These are phyloP conservation scores for Byasa hedistus DNA, from an alignment of 2,888 invertebrate species.

Conservation along the genomic window DNA sequence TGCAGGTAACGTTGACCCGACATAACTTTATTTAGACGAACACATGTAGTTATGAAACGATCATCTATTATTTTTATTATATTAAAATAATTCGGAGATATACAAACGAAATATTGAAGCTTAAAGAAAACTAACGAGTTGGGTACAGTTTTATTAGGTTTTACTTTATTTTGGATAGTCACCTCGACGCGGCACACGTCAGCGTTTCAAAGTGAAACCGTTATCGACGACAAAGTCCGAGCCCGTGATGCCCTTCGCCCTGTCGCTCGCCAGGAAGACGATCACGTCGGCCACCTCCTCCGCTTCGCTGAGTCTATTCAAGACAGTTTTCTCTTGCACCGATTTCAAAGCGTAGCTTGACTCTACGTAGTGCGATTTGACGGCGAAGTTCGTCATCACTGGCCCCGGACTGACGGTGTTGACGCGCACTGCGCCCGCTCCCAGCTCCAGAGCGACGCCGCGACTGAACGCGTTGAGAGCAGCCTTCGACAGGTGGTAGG, in stretches of 20 bases:
- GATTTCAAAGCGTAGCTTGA: not conserved
- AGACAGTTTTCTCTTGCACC: constrained; percentile 19
- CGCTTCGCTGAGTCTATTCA: constrained; percentile 34
- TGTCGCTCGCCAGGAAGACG: constrained; percentile 53
- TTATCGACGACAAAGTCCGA: constrained; percentile 36
- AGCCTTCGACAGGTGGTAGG: constrained; percentile 43
- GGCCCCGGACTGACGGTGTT: constrained; percentile 42
- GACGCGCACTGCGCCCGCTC: constrained; percentile 82
- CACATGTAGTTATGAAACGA: no score
- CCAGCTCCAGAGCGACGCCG: constrained; percentile 80
- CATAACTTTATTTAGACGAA: no score
- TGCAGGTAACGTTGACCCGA: constrained; percentile 74
- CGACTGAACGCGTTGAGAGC: constrained; percentile 41
- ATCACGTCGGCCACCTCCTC: constrained; percentile 43
- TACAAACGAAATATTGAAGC: no score
- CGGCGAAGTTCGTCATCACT: constrained; percentile 70
- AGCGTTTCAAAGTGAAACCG: constrained; percentile 27
- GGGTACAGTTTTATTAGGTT: no score
- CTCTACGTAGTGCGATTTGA: not conserved
- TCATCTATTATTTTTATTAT: no score
- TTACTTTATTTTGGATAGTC: no score
- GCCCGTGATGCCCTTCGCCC: constrained; percentile 46
- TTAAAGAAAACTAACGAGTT: no score
- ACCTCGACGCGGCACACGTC: no score
- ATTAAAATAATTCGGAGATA: no score